Evolutionary conservation across 2,797 vertebrate species (phyloP), one percentile per base, ranked within the genome.

Genomic region (Poecilia wingei): DNA sequence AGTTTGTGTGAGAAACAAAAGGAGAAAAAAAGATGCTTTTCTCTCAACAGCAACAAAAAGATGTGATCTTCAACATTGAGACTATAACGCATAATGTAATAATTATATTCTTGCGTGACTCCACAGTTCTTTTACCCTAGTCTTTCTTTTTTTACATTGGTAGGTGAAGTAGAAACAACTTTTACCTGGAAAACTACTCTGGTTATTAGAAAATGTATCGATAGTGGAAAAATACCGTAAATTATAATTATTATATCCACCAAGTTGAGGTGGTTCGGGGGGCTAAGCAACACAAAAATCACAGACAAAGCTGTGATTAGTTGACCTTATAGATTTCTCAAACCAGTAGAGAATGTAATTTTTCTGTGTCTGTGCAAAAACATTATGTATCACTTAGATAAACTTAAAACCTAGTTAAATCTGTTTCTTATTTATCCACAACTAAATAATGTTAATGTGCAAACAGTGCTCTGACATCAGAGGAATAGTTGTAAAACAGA

Each of bases 401-500:
- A 70, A n/a, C 25, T 8, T n/a, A 46, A 70, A 70, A 46, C 43
- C 43, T 46, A 46, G 68, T 46, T n/a, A 45, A 49, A 71, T 71
- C 49, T 51, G 61, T 75, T 69, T 57, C 43, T 69, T 3, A 39
- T n/a, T 33, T 13, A 39, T 76, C 68, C 33, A 25, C 36, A 71
- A 9, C 68, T 41, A 61, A 61, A 57, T 75, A 47, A 28, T 82
- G 45, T 80, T 7, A 64, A 85, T 74, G 16, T 78, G 31, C 31
- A 39, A 28, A 71, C 16, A 82, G 33, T 75, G 31, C 57, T 3
- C 83, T 89, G 64, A 68, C 41, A 79, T 75, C 79, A 79, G 31
- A 74, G 28, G 4, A 69, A 81, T 55, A 43, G 39, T 82, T 53
- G 10, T 64, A 76, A 86, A 88, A 80, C 76, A 76, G 46, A 84